Percentiles rank a stretch among this genome's conserved stretches.
phyloP scores from a whole-genome alignment of 2,888 invertebrate species.

The Cremastinae sp. region DNA sequence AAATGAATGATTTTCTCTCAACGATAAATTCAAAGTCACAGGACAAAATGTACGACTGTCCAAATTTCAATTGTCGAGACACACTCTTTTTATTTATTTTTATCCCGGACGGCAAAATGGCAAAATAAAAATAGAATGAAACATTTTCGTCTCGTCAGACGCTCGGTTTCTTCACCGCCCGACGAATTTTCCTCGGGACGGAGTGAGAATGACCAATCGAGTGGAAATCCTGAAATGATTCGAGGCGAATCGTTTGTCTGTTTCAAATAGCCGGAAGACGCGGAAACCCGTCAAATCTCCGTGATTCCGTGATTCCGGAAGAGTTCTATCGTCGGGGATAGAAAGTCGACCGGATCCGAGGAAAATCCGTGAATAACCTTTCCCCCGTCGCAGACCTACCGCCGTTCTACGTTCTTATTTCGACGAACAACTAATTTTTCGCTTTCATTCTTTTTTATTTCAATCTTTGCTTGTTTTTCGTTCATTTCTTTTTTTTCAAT shows the following conservation, averaged over 20 bases:
- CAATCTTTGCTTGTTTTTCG: too few relatives aligned
- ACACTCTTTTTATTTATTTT: constrained; percentile 8
- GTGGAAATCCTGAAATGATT: constrained; percentile 49
- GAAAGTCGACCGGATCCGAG: constrained; percentile 38
- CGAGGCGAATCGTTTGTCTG: constrained; percentile 48
- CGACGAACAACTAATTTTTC: too few relatives aligned
- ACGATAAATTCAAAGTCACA: constrained; percentile 46
- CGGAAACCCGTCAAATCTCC: constrained; percentile 19
- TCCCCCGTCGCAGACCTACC: too few relatives aligned
- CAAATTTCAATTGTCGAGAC: constrained; percentile 41
- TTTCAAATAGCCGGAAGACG: constrained; percentile 28
- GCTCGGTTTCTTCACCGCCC: neutral
- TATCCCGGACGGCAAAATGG: too few relatives aligned
- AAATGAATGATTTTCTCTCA: constrained; percentile 24
- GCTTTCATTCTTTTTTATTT: too few relatives aligned
- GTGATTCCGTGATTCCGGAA: constrained; percentile 49
- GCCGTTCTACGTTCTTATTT: too few relatives aligned
- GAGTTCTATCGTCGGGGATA: constrained; percentile 2
- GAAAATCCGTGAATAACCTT: constrained; percentile 15
- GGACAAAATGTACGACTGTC: constrained; percentile 36
- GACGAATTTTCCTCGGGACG: neutral
- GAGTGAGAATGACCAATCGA: constrained; percentile 53
- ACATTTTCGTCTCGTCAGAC: too few relatives aligned
- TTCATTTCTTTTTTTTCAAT: too few relatives aligned
- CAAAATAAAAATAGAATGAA: too few relatives aligned